These are phyloP conservation scores for Orbicella faveolata DNA, from an alignment of 64 coral and sea anemone genomes.

Conservation along the genomic window DNA sequence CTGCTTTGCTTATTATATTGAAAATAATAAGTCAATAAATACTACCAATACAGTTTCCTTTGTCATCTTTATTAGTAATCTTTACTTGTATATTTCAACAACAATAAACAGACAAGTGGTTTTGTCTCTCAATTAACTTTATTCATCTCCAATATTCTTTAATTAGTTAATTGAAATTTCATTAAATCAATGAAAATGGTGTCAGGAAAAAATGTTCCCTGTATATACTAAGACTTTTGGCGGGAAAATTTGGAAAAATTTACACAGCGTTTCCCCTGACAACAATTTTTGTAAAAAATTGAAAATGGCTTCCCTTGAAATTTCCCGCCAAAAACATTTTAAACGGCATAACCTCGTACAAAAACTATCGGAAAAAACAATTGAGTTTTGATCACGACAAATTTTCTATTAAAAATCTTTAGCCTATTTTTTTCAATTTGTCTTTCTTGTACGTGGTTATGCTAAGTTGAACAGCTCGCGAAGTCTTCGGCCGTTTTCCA, in stretches of 20 bases:
- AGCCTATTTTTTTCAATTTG: neutral
- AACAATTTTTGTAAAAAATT: neutral
- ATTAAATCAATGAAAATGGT: neutral
- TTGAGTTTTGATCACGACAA: neutral
- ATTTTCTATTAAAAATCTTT: neutral
- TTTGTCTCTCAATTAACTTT: neutral
- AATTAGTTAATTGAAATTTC: neutral
- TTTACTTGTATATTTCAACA: neutral
- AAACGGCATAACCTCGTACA: neutral
- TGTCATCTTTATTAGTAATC: neutral
- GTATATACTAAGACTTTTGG: constrained; percentile 5
- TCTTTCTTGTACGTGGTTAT: neutral
- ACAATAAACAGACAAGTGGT: neutral
- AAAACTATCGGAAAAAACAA: neutral
- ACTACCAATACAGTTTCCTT: neutral
- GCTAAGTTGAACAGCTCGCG: neutral
- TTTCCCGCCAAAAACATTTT: neutral
- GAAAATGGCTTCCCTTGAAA: neutral
- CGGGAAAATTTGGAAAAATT: neutral
- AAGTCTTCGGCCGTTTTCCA: neutral
- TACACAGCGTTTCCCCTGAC: neutral
- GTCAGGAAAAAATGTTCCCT: neutral
- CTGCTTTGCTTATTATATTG: neutral
- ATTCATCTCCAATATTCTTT: neutral
- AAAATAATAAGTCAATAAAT: neutral